Conservation (phyloP, 2,797 vertebrate species). For the Bovichtus variegatus region DNA sequence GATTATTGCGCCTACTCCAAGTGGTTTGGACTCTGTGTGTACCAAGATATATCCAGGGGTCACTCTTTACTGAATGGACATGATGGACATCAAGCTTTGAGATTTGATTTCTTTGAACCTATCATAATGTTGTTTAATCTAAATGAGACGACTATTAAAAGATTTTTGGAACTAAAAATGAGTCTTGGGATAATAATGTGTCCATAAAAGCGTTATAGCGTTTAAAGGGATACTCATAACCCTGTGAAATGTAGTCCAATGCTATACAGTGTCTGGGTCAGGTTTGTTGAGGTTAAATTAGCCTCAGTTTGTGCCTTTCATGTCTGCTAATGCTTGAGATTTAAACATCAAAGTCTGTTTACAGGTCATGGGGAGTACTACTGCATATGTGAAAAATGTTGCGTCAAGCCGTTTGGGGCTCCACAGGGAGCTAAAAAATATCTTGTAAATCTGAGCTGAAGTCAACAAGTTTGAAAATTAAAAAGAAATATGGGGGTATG, state of each 20-base stretch:
- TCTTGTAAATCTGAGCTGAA: neutral
- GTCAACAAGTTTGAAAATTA: conserved; percentile 1
- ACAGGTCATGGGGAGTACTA: neutral
- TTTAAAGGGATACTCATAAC: neutral
- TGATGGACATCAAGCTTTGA: conserved; percentile 67
- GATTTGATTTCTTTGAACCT: conserved; percentile 74
- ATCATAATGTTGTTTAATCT: conserved; percentile 82
- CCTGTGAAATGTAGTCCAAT: conserved; percentile 8
- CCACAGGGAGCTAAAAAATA: neutral
- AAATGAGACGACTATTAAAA: conserved; percentile 81
- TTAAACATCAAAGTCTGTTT: neutral
- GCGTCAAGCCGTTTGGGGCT: neutral
- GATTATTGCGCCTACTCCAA: conserved; percentile 51
- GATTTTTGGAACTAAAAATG: conserved; percentile 79
- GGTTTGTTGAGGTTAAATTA: conserved; percentile 4
- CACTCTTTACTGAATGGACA: conserved; percentile 63
- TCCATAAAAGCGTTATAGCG: neutral
- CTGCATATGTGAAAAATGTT: neutral
- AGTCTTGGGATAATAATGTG: conserved; percentile 37
- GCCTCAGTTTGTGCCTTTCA: neutral
- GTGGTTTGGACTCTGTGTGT: conserved; percentile 56
- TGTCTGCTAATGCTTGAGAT: neutral
- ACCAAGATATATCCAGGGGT: conserved; percentile 53
- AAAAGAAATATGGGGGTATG: neutral
- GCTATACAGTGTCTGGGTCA: neutral